Conservation (phyloP, 2,113 vertebrate genomes). For the Zosterops lateralis region DNA sequence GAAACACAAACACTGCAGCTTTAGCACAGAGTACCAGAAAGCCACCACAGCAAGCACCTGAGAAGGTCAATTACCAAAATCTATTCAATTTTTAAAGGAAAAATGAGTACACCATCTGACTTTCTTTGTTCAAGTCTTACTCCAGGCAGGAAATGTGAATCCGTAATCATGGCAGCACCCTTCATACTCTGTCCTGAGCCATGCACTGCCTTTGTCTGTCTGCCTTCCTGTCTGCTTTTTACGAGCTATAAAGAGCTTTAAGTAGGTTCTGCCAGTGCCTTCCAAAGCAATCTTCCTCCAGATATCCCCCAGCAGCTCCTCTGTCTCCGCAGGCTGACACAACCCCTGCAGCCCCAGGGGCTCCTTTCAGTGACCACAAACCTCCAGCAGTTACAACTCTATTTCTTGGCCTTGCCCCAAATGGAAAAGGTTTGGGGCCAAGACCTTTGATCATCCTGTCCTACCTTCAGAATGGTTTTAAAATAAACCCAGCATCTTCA, state of each 20-base stretch:
- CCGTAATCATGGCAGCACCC: not conserved
- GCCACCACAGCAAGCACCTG: not conserved
- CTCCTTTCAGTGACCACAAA: fast-evolving
- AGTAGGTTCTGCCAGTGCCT: not conserved
- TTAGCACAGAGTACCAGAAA: not conserved
- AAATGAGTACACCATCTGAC: not conserved
- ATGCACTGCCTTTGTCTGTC: not conserved
- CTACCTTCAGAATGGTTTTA: not conserved
- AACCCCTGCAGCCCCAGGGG: fast-evolving
- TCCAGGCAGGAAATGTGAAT: not conserved
- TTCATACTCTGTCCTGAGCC: not conserved
- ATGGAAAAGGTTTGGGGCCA: not conserved
- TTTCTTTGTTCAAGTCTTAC: not conserved
- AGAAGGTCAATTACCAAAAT: not conserved
- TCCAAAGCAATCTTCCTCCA: not conserved
- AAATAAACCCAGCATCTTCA: not conserved
- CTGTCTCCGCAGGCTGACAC: not conserved
- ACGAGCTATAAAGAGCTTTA: not conserved
- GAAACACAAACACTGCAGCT: not conserved
- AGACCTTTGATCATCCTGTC: not conserved
- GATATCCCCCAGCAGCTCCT: not conserved
- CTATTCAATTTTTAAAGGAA: not conserved
- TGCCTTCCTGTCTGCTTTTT: not conserved
- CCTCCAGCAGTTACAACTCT: not conserved
- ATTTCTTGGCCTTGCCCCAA: not conserved